These are phyloP conservation scores for Drosophila suzukii DNA, from an alignment of 1,140 invertebrate species.

Conservation along the genomic window DNA sequence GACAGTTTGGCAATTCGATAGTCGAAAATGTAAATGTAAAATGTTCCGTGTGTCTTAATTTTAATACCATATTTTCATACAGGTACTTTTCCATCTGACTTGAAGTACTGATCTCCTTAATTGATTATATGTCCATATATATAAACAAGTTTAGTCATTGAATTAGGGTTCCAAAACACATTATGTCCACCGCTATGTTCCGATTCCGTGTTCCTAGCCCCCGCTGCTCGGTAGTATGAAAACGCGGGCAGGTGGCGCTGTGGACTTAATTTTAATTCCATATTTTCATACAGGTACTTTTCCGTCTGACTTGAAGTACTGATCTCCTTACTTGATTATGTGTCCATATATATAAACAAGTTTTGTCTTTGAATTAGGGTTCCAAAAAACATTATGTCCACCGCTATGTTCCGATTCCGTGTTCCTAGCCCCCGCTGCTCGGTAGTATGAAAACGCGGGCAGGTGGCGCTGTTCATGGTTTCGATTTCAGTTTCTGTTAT, in stretches of 20 bases:
- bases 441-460: background rate
- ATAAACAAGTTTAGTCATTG: too few species aligned
- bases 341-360: too few species aligned
- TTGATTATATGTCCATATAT: background rate
- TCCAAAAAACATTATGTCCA: background rate
- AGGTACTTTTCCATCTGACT: too few species aligned
- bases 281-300: too few species aligned
- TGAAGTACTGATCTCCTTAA: too few species aligned
- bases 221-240: background rate
- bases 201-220: background rate
- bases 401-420: background rate
- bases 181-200: background rate
- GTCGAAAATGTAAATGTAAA: too few species aligned
- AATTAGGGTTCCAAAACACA: background rate
- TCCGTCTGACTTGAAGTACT: too few species aligned
- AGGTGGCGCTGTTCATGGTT: constrained; percentile 1
- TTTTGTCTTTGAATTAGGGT: too few species aligned
- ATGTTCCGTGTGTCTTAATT: background rate
- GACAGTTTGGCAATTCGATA: background rate
- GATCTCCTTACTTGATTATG: too few species aligned
- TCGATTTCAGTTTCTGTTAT: background rate
- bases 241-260: background rate
- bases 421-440: too few species aligned
- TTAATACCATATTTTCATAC: background rate
- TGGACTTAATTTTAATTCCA: background rate